These are phyloP conservation scores for Eudemis profundana DNA, from an alignment of 2,888 invertebrate genomes.

Conservation along the genomic window DNA sequence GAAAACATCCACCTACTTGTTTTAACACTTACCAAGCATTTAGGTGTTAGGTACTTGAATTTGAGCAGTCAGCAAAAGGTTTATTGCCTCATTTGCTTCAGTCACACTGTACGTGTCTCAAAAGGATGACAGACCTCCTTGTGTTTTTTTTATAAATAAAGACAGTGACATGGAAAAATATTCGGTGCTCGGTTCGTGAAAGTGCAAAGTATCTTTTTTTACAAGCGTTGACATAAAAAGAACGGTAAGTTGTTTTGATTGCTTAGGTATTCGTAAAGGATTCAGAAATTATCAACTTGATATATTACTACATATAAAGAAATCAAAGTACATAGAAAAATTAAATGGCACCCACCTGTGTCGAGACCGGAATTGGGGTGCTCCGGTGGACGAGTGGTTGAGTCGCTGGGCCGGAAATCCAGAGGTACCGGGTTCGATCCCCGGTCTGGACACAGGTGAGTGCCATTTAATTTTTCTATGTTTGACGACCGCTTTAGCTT, in stretches of 20 bases:
- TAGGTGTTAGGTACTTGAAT: constrained; percentile 50
- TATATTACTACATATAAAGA: too few relatives aligned
- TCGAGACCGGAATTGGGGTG: too few relatives aligned
- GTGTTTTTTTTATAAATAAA: neutral
- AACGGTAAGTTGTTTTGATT: constrained; percentile 10
- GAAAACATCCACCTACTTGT: constrained; percentile 44
- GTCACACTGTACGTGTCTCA: constrained; percentile 45
- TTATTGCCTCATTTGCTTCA: constrained; percentile 48
- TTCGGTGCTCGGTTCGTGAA: constrained; percentile 16
- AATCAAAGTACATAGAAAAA: too few relatives aligned
- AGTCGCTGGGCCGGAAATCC: too few relatives aligned
- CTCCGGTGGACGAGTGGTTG: too few relatives aligned
- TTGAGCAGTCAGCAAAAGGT: constrained; percentile 59
- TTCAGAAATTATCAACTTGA: too few relatives aligned
- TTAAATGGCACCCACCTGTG: too few relatives aligned
- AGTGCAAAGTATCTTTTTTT: constrained; percentile 4
- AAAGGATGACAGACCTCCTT: constrained; percentile 20
- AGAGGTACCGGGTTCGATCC: too few relatives aligned
- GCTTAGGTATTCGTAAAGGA: neutral
- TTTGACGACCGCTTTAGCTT: too few relatives aligned
- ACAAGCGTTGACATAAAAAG: neutral
- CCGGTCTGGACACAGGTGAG: too few relatives aligned
- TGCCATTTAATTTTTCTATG: too few relatives aligned
- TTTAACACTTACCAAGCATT: constrained; percentile 51
- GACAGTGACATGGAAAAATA: constrained; percentile 23